Conservation (phyloP, 2,797 vertebrate genomes). For the Eulemur albifrons region DNA sequence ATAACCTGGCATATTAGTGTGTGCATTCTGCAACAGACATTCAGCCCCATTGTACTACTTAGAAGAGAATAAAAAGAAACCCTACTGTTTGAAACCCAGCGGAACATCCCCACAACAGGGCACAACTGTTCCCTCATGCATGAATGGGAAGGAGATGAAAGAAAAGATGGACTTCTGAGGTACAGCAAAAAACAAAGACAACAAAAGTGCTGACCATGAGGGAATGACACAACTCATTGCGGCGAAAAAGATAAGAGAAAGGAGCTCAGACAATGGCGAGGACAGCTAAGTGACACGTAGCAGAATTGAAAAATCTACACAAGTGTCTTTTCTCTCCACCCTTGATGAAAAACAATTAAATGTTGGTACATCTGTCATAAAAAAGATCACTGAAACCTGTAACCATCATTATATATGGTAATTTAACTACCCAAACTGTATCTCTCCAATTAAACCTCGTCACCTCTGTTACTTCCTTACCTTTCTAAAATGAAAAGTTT, state of each 20-base stretch:
- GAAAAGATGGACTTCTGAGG: slow-evolving; percentile 99
- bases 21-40: slow-evolving; percentile 98
- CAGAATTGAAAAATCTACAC: slow-evolving; percentile 99
- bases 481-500: slow-evolving; percentile 79
- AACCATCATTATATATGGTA: slow-evolving; percentile 77
- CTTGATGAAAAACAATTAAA: slow-evolving; percentile 91
- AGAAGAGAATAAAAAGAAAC: slow-evolving; percentile 99
- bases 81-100: slow-evolving; percentile 99
- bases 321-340: slow-evolving; percentile 94
- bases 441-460: slow-evolving; percentile 79
- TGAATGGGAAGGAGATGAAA: slow-evolving; percentile 99
- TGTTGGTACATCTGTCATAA: slow-evolving; percentile 91
- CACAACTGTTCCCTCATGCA: slow-evolving; percentile 99
- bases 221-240: slow-evolving; percentile 98
- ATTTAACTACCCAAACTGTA: slow-evolving; percentile 82
- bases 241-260: slow-evolving; percentile 92
- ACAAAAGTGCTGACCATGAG: slow-evolving; percentile 99
- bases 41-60: slow-evolving; percentile 98
- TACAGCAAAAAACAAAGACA: slow-evolving; percentile 99
- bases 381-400: slow-evolving; percentile 86
- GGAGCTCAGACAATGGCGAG: slow-evolving; percentile 92
- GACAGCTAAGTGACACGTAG: slow-evolving; percentile 95
- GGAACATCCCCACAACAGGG: slow-evolving; percentile 99
- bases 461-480: slow-evolving; percentile 77
- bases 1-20: slow-evolving; percentile 98